Evolutionary conservation across 2,888 invertebrate species (phyloP).

Genomic region (Xestoiulus laeticollis): DNA sequence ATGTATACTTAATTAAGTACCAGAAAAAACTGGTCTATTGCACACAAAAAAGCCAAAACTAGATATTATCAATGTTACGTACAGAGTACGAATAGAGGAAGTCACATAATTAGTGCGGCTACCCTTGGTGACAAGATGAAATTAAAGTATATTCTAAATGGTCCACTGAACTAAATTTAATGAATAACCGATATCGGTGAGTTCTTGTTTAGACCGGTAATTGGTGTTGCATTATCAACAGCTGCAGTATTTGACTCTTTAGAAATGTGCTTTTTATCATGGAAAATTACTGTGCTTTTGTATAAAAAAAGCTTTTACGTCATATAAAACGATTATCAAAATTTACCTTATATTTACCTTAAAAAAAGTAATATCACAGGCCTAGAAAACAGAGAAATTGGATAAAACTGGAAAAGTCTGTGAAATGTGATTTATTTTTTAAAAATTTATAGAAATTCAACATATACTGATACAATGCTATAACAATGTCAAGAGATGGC

Average conservation of each 20-base stretch:
- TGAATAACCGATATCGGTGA: neutral
- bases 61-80: neutral
- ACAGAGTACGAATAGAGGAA: neutral
- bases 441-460: too few relatives aligned
- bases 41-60: neutral
- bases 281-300: neutral
- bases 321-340: too few relatives aligned
- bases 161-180: constrained; percentile 21
- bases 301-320: too few relatives aligned
- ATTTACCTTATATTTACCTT: too few relatives aligned
- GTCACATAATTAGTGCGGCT: neutral
- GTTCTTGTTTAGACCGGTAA: neutral
- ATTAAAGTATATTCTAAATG: neutral
- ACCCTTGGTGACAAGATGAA: constrained; percentile 38
- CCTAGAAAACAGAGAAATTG: too few relatives aligned
- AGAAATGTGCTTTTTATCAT: neutral
- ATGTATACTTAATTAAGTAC: neutral
- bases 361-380: too few relatives aligned
- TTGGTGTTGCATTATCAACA: neutral
- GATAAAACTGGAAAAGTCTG: too few relatives aligned
- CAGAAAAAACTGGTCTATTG: neutral
- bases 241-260: neutral
- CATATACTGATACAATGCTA: too few relatives aligned
- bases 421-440: too few relatives aligned
- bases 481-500: too few relatives aligned